Evolutionary conservation across 1,140 invertebrate genomes (phyloP).

Genomic region (Lethocerus indicus): DNA sequence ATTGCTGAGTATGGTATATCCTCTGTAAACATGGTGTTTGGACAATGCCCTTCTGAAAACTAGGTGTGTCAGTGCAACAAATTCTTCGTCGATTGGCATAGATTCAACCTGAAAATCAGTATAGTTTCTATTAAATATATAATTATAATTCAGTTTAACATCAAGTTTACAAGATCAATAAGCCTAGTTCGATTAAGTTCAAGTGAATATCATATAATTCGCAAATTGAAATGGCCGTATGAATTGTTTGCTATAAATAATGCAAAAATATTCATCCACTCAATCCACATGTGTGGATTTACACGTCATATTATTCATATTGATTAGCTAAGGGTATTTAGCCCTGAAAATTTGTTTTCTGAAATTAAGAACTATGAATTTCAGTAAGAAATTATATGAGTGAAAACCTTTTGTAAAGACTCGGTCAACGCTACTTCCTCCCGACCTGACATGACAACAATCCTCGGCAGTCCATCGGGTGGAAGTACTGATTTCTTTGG

Average conservation of each 20-base stretch:
- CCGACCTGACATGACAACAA: conserved; percentile 18
- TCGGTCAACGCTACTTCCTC: conserved; percentile 15
- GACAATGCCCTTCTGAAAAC: conserved; percentile 3
- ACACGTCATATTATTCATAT: not conserved
- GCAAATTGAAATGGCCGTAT: too few relatives aligned
- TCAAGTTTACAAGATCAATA: too few relatives aligned
- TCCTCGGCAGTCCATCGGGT: conserved; percentile 16
- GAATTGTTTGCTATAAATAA: too few relatives aligned
- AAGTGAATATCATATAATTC: too few relatives aligned
- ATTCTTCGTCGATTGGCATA: conserved; percentile 29
- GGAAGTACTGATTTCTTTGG: conserved; percentile 5
- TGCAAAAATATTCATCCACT: not conserved
- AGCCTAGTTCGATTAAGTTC: too few relatives aligned
- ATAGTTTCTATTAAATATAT: too few relatives aligned
- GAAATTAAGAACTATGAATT: too few relatives aligned
- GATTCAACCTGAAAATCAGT: conserved; percentile 1
- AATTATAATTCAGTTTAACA: too few relatives aligned
- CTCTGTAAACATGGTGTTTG: conserved; percentile 10
- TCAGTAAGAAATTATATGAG: too few relatives aligned
- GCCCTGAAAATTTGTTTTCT: not conserved
- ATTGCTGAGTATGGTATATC: conserved; percentile 19
- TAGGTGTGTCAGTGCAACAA: conserved; percentile 8
- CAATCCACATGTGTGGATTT: not conserved
- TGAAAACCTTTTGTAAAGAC: conserved; percentile 16
- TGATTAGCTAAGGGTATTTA: not conserved